A percentile compares a stretch with the other conserved stretches of the same genome.
phyloP scores from a whole-genome alignment of 2,797 vertebrate genomes.

The Danio jaintianensis region DNA sequence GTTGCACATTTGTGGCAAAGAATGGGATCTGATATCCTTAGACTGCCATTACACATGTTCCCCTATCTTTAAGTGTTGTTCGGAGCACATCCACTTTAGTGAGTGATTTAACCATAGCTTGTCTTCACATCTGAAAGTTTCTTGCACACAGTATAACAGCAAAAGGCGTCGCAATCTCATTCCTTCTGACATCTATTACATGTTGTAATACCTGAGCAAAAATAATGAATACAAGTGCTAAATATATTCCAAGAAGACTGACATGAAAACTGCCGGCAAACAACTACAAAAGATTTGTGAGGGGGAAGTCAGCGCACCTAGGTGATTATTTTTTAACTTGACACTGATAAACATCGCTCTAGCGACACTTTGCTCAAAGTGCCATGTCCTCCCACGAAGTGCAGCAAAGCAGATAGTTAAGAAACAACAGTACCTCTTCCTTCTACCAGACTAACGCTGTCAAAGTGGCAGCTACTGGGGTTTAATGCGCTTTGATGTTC shows the following conservation, averaged over 20 bases:
- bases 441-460: slow-evolving; percentile 51
- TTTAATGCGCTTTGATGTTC: slow-evolving; percentile 56
- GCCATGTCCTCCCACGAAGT: slow-evolving; percentile 57
- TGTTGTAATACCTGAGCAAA: slow-evolving; percentile 41
- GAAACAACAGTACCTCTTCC: slow-evolving; percentile 53
- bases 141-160: slow-evolving; percentile 46
- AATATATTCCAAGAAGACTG: slow-evolving; percentile 53
- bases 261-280: slow-evolving; percentile 53
- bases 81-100: slow-evolving; percentile 23
- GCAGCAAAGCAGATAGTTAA: slow-evolving; percentile 57
- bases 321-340: slow-evolving; percentile 56
- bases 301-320: slow-evolving; percentile 38
- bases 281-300: slow-evolving; percentile 50
- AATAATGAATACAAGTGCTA: slow-evolving; percentile 57
- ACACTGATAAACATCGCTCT: slow-evolving; percentile 57
- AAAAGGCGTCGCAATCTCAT: slow-evolving; percentile 43
- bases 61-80: slow-evolving; percentile 34
- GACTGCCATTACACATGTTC: slow-evolving; percentile 31
- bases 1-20: neutral
- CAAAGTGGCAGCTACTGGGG: slow-evolving; percentile 54
- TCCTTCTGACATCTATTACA: slow-evolving; percentile 52
- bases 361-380: slow-evolving; percentile 54
- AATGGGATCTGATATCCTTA: slow-evolving; percentile 19
- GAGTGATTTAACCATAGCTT: slow-evolving; percentile 47
- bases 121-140: slow-evolving; percentile 44